Base-by-base conservation (phyloP, 2,113 vertebrate species). In the Hepsetus odoe region DNA sequence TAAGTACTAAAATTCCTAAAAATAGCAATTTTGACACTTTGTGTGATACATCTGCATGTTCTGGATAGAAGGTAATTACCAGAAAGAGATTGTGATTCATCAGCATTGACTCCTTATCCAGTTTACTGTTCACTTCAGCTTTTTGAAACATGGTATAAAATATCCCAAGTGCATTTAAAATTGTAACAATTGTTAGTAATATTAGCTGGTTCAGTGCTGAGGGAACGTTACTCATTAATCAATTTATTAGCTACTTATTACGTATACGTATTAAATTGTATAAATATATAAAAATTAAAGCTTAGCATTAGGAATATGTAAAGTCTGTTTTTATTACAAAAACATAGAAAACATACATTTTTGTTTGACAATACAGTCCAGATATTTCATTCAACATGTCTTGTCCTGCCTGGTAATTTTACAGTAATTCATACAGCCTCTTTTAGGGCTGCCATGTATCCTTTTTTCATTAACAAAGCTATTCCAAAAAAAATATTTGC, bases 11-110 rank as follows among this genome's bases (percentile, higher is more conserved):
- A n/a, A n/a, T n/a, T n/a, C n/a, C n/a, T n/a, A n/a, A n/a, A n/a
- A n/a, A n/a, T n/a, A n/a, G n/a, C n/a, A n/a, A n/a, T n/a, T n/a
- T n/a, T n/a, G 9, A 33, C 61, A 46, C 42, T 9, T 26, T 40
- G 1, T 7, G n/a, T 68, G 35, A 58, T 42, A 18, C 35, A n/a
- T 46, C 35, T 18, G 26, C 46, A 33, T 76, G 53, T 68, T 69
- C 18, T 32, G 75, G 69, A 59, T 28, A 59, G 64, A 51, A 32
- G 11, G 35, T 8, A 44, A 59, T 69, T 77, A 77, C 53, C 65
- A 58, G 49, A 67, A 59, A 44, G 49, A 14, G 49, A 44, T 40
- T 8, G 10, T 58, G 65, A 58, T 32, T 77, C 75, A 59, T 77
- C 35, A 44, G 22, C 14, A 12, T 67, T 51, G 67, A 76, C 61